A percentile compares a stretch with the other conserved stretches of the same genome.
phyloP scores from a whole-genome alignment of 2,113 vertebrate genomes.

The Elgaria multicarinata region DNA sequence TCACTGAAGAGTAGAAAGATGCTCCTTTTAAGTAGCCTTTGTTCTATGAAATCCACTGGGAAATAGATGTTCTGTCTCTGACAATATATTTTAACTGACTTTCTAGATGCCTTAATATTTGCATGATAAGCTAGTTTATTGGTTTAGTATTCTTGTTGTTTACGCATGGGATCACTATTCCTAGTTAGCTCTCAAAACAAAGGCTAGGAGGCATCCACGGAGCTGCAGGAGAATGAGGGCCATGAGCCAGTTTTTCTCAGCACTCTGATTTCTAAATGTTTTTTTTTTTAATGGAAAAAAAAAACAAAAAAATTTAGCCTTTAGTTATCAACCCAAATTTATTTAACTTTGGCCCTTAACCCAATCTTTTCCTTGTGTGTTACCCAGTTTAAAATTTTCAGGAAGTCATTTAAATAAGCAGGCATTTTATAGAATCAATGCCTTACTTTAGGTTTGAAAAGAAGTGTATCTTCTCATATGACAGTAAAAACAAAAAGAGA shows the following conservation, averaged over 20 bases:
- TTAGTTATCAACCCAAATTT: conserved; percentile 82
- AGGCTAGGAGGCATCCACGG: conserved; percentile 79
- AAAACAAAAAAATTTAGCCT: conserved; percentile 78
- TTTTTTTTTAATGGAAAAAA: conserved; percentile 50
- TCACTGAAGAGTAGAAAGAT: conserved; percentile 85
- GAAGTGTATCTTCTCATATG: conserved; percentile 80
- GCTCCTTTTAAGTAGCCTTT: conserved; percentile 92
- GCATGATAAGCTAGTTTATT: conserved; percentile 97
- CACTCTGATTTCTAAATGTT: conserved; percentile 81
- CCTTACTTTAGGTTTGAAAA: conserved; percentile 74
- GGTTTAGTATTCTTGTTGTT: conserved; percentile 90
- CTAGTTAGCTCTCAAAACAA: conserved; percentile 87
- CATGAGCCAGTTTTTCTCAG: conserved; percentile 76
- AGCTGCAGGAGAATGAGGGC: conserved; percentile 78
- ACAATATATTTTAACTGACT: conserved; percentile 89
- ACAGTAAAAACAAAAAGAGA: conserved; percentile 73
- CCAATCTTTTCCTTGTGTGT: conserved; percentile 80
- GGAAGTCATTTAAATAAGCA: conserved; percentile 76
- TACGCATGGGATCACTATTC: conserved; percentile 92
- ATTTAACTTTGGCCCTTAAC: conserved; percentile 83
- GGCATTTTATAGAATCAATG: conserved; percentile 80
- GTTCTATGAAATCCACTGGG: conserved; percentile 92
- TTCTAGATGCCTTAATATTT: conserved; percentile 99
- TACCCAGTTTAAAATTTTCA: conserved; percentile 78
- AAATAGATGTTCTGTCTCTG: conserved; percentile 97